Base-by-base conservation (phyloP, 2,113 vertebrate species). In the Ceyx margarethae region DNA sequence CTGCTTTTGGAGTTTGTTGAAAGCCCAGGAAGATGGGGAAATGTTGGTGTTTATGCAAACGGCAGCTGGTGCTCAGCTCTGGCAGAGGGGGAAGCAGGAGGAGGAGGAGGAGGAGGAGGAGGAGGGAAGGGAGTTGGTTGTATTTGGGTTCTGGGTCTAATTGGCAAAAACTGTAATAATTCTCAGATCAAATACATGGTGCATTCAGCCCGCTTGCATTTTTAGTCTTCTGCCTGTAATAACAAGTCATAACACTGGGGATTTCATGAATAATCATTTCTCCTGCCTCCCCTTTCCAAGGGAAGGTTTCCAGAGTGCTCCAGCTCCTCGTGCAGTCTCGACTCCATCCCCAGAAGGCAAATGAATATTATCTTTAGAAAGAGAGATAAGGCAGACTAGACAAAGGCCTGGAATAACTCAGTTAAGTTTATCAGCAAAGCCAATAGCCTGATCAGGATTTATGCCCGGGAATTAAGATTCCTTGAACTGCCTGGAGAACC, bases 1-100 rank as follows among this genome's bases (percentile, higher is more conserved):
- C 94, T 86, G 94, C 89, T 72, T 61, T 57, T 72, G 37, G 90
- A 69, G 74, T n/a, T 58, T 9, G 84, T 64, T 65, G 89, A 64
- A 77, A 83, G 82, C 60, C 0, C 51, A 12, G 95, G 87, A 58
- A 89, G 85, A 50, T 3, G 6, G 83, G 86, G 91, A 77, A 45
- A 23, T 8, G 61, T 15, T 68, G 31, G 72, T 46, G 73, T 53
- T 45, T 10, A 3, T 23, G 84, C 37, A 45, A 72, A 25, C 25
- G 2, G 90, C 94, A 87, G 93, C 88, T 89, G 88, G 76, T 42
- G 76, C 85, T 65, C 1, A 45, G 87, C 91, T 67, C 83, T 43
- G 76, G 71, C 50, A 46, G 75, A 37, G 37, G 37, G 64, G 80
- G 65, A 71, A 33, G 33, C 58, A 15, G 65, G 61, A 77, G 76